Base-by-base conservation (phyloP, 1,140 invertebrate genomes). In the Tetramorium simillimum region DNA sequence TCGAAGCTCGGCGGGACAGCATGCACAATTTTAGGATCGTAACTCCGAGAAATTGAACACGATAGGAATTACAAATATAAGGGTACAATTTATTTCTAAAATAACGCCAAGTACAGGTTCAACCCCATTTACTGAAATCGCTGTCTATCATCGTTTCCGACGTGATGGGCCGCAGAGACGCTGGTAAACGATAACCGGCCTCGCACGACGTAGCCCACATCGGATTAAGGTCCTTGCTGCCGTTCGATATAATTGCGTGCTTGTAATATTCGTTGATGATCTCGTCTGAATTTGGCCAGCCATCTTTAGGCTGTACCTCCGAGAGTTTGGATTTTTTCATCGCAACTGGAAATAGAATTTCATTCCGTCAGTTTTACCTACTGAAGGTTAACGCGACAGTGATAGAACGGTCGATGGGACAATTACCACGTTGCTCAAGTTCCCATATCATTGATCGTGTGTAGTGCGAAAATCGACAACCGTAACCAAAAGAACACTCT, bases 401-500 rank as follows among this genome's bases (percentile, higher is more conserved):
- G 37, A 5, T 37, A n/a, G 21, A 2, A 7, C 28, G 12, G n/a
- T 63, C 24, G 60, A 65, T 65, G 21, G 16, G 51, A 46, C 53
- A 0, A 72, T 94, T 95, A 97, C 96, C 95, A 91, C 96, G 93
- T 86, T 94, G 91, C 91, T 95, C 95, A 18, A 97, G 91, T 69
- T 95, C 91, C 92, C 95, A 95, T 46, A 97, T 93, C 93, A 96
- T 94, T 60, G 95, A 94, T 56, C 92, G 94, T 12, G 95, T 96
- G 80, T 96, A 97, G 93, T 97, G 97, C 6, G 96, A 96, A 91
- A 96, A 97, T 92, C 95, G 96, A 86, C 97, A 97, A 73, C 95
- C 95, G 14, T 93, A 92, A 16, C 96, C 96, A 94, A 97, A 97
- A 33, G 95, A 92, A 90, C 97, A 97, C 33, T 95, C 93, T n/a